These are phyloP conservation scores for Drosophila cyrtoloma DNA, from an alignment of 2,888 invertebrate species.

Conservation along the genomic window DNA sequence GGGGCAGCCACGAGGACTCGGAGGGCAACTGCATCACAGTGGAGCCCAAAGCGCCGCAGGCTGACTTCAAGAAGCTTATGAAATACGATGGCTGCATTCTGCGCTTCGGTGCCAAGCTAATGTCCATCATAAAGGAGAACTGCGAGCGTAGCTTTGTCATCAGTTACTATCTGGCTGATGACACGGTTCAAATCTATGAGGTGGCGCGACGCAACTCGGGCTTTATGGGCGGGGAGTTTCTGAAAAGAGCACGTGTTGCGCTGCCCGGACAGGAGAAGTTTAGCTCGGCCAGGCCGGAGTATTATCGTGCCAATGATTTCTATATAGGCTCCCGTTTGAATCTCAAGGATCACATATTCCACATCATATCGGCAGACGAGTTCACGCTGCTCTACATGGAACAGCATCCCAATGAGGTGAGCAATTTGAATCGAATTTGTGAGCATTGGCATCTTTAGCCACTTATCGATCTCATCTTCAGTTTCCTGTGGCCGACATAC, in stretches of 20 bases:
- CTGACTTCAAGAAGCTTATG: slow-evolving; percentile 92
- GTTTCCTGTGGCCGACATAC: slow-evolving; percentile 91
- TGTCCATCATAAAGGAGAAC: slow-evolving; percentile 89
- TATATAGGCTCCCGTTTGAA: slow-evolving; percentile 93
- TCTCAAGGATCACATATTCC: slow-evolving; percentile 92
- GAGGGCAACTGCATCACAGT: slow-evolving; percentile 94
- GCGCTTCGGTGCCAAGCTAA: slow-evolving; percentile 91
- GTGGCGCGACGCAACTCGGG: slow-evolving; percentile 91
- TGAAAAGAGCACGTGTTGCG: slow-evolving; percentile 89
- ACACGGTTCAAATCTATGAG: slow-evolving; percentile 94
- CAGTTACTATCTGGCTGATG: slow-evolving; percentile 92
- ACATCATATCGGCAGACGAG: slow-evolving; percentile 93
- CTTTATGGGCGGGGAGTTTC: slow-evolving; percentile 88
- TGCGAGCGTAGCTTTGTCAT: slow-evolving; percentile 91
- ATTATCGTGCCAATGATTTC: slow-evolving; percentile 92
- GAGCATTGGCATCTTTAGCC: not conserved
- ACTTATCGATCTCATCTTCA: slow-evolving; percentile 35
- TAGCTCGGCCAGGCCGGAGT: slow-evolving; percentile 89
- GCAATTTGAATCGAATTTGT: not conserved
- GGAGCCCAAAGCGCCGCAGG: slow-evolving; percentile 91
- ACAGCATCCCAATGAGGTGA: slow-evolving; percentile 89
- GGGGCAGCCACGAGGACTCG: slow-evolving; percentile 95
- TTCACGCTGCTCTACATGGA: slow-evolving; percentile 96
- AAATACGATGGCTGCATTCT: slow-evolving; percentile 91
- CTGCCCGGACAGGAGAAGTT: slow-evolving; percentile 91